Evolutionary conservation across 2,113 vertebrate species (phyloP), one percentile per base, ranked within the genome.

Genomic region (Heterocephalus glaber): DNA sequence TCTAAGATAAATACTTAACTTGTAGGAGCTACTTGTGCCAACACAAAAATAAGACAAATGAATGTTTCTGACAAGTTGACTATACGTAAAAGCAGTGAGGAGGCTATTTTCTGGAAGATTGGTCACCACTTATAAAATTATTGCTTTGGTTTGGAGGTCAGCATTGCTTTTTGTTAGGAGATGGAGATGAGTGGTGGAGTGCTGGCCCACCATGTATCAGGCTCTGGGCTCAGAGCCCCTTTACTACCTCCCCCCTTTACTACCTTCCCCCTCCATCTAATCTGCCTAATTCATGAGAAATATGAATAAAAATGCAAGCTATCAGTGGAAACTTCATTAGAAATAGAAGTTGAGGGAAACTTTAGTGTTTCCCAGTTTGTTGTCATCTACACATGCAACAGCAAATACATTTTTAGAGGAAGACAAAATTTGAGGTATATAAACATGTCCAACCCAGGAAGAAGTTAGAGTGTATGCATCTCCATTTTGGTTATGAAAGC

Each of bases 401-500:
- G 24, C 47, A 83, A 4, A 65, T 54, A 3, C 1, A 1, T 63
- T 44, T 74, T 88, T 11, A 88, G 44, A 76, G 52, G 35, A 47
- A 66, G 47, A 74, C 26, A 93, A 83, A 60, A 96, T 38, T 35
- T 83, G 14, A 61, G 86, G 7, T 30, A 13, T 30, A 5, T 20
- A 68, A 92, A 24, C 68, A 56, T 35, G 0, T 20, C n/a, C 38
- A 76, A 35, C 30, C 28, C 24, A 70, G 68, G 35, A 84, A 77
- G 86, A 65, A 49, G 28, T 49, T 35, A 11, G 22, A 4, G 81
- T 82, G 3, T 33, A 7, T 49, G 14, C 8, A n/a, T 63, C 52
- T 83, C 52, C 49, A 72, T 85, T 81, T 94, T 72, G n/a, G 41
- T 89, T 92, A 86, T 72, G 56, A 84, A 66, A 26, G 26, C 35